These are phyloP conservation scores for Horisme vitalbata DNA, from an alignment of 2,888 invertebrate genomes.

Conservation along the genomic window DNA sequence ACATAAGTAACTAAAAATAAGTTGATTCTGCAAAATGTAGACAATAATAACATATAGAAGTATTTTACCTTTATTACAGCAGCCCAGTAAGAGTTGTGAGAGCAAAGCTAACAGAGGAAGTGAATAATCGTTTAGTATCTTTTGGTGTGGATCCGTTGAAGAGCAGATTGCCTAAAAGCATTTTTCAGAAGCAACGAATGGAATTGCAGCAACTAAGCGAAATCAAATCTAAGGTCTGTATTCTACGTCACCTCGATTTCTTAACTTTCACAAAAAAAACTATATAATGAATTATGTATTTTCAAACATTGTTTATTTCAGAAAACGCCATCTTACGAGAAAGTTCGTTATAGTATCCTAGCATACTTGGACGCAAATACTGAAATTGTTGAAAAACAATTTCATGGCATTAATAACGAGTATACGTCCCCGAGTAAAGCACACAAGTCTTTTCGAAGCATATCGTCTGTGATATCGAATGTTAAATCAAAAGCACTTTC, in stretches of 20 bases:
- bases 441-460: slow-evolving; percentile 51
- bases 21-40: too few species aligned
- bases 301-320: slow-evolving; percentile 49
- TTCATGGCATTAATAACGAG: slow-evolving; percentile 41
- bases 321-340: slow-evolving; percentile 76
- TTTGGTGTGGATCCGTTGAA: slow-evolving; percentile 86
- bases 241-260: background rate
- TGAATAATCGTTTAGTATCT: slow-evolving; percentile 80
- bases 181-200: slow-evolving; percentile 81
- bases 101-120: slow-evolving; percentile 74
- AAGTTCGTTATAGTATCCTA: slow-evolving; percentile 69
- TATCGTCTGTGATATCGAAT: slow-evolving; percentile 76
- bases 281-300: slow-evolving; percentile 1
- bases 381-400: slow-evolving; percentile 40
- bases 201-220: slow-evolving; percentile 83
- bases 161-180: slow-evolving; percentile 79
- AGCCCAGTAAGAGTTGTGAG: slow-evolving; percentile 69
- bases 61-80: too few species aligned
- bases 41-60: too few species aligned
- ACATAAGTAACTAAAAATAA: background rate
- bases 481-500: slow-evolving; percentile 80
- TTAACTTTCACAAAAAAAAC: background rate
- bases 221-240: slow-evolving; percentile 79
- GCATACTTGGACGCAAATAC: slow-evolving; percentile 68
- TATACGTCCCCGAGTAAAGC: slow-evolving; percentile 59